phyloP scores from a whole-genome alignment of 2,113 vertebrate species.

The Emydura subglobosa region DNA sequence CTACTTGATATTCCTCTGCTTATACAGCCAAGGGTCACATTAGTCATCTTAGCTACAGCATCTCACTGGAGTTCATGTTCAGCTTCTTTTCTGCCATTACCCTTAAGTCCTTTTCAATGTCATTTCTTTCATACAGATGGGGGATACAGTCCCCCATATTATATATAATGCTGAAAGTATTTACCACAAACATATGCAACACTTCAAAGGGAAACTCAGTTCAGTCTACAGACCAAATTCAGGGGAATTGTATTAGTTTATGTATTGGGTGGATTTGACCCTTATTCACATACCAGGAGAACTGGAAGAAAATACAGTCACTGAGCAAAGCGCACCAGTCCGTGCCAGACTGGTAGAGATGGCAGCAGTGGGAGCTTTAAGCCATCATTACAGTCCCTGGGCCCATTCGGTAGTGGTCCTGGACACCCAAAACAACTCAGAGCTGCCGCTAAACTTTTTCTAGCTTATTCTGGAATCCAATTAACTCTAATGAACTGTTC shows the following conservation, averaged over 20 bases:
- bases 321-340: background rate
- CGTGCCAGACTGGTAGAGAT: background rate
- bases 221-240: background rate
- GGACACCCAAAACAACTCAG: background rate
- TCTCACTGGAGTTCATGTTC: background rate
- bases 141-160: background rate
- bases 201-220: background rate
- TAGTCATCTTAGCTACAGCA: background rate
- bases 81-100: background rate
- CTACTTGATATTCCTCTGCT: background rate
- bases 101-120: background rate
- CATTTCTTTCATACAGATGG: background rate
- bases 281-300: background rate
- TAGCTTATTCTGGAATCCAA: background rate
- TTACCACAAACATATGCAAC: background rate
- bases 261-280: background rate
- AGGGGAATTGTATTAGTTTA: background rate
- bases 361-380: background rate
- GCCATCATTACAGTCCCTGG: background rate
- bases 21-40: background rate
- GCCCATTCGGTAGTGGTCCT: background rate
- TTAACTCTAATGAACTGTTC: background rate
- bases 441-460: background rate
- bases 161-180: background rate
- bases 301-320: background rate